These are phyloP conservation scores for Diadema setosum DNA, from an alignment of 35 echinoderm and acorn worm genomes.

Conservation along the genomic window DNA sequence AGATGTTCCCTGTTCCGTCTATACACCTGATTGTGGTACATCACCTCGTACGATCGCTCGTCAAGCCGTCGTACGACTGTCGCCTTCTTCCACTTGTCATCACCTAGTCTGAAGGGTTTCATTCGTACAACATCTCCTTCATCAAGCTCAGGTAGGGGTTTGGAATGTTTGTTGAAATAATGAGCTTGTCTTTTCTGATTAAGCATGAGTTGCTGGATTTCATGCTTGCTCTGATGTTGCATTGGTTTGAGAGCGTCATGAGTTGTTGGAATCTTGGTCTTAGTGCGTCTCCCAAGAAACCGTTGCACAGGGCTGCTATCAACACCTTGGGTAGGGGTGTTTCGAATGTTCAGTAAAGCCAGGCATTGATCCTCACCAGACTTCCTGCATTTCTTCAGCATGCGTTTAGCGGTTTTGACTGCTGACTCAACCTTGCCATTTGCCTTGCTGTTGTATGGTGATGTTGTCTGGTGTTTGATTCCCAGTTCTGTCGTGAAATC, in stretches of 20 bases:
- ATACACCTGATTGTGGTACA: too few relatives aligned
- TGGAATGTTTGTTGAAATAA: neutral
- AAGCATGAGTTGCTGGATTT: neutral
- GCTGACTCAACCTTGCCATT: constrained; percentile 46
- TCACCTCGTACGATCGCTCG: constrained; percentile 31
- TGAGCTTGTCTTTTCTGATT: neutral
- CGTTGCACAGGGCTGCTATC: constrained; percentile 16
- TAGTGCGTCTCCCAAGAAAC: constrained; percentile 20
- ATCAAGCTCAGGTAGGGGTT: neutral
- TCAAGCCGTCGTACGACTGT: neutral
- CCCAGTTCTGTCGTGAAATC: constrained; percentile 21
- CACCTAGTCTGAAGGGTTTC: constrained; percentile 36
- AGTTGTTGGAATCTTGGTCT: neutral
- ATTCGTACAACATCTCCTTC: constrained; percentile 36
- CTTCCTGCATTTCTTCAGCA: constrained; percentile 21
- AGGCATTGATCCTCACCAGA: neutral
- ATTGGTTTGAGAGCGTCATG: too few relatives aligned
- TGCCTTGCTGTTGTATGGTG: constrained; percentile 2
- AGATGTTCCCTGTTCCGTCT: too few relatives aligned
- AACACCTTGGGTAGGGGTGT: constrained; percentile 14
- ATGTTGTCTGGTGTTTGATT: constrained; percentile 35
- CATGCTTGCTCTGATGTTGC: too few relatives aligned
- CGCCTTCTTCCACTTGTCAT: constrained; percentile 42
- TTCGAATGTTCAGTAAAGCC: neutral
- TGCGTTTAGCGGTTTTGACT: too few relatives aligned